phyloP scores from a whole-genome alignment of 2,113 vertebrate species.

The Hirundichthys speculiger region DNA sequence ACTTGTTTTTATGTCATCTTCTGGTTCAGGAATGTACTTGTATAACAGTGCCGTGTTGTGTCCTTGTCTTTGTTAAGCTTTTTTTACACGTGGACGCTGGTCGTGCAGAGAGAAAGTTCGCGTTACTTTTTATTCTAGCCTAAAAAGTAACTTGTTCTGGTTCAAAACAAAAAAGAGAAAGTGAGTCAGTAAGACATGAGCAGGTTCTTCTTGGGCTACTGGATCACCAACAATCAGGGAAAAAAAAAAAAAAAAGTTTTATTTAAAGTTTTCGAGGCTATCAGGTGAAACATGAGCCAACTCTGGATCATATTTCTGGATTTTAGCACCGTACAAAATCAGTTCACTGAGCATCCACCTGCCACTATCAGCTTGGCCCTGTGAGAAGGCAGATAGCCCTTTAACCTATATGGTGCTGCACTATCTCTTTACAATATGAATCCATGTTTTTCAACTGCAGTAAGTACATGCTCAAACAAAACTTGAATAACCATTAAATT shows the following conservation, averaged over 20 bases:
- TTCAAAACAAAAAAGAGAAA: not conserved
- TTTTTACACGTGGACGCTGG: too few relatives aligned
- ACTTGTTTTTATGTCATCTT: conserved; percentile 19
- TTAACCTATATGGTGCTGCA: too few relatives aligned
- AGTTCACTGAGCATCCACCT: too few relatives aligned
- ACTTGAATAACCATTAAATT: not conserved
- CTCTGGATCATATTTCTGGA: not conserved
- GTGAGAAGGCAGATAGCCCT: too few relatives aligned
- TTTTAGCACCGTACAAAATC: not conserved
- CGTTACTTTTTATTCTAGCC: too few relatives aligned
- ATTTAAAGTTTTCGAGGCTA: not conserved
- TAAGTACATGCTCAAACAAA: too few relatives aligned
- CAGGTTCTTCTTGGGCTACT: not conserved
- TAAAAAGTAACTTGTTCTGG: conserved; percentile 11
- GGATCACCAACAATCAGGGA: not conserved
- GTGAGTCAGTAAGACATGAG: not conserved
- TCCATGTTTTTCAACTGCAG: too few relatives aligned
- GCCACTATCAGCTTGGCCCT: too few relatives aligned
- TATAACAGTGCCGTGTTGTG: not conserved
- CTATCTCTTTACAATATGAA: too few relatives aligned
- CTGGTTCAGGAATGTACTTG: not conserved
- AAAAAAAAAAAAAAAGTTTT: not conserved
- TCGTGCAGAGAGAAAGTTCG: too few relatives aligned
- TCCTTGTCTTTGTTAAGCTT: not conserved
- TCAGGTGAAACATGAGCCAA: too few relatives aligned